Percentiles rank a stretch among this genome's conserved stretches.
These are phyloP conservation scores for Ips typographus DNA, from an alignment of 1,140 invertebrate genomes.

Conservation along the genomic window DNA sequence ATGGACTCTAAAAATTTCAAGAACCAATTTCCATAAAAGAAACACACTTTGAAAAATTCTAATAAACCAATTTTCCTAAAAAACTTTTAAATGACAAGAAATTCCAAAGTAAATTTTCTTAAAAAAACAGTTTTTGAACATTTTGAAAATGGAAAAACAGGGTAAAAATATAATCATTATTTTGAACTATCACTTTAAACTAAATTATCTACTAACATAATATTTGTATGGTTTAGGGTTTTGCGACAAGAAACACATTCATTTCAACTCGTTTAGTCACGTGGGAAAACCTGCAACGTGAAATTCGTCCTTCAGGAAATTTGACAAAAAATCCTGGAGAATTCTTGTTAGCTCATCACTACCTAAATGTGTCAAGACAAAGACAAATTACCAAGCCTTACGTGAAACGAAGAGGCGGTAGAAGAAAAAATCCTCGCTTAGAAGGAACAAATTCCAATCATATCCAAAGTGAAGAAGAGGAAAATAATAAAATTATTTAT, in stretches of 20 bases:
- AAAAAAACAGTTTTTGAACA: not conserved
- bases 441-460: conserved; percentile 39
- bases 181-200: conserved; percentile 9
- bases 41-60: too few species aligned
- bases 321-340: conserved; percentile 75
- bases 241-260: conserved; percentile 84
- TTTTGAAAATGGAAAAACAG: not conserved
- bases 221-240: conserved; percentile 59
- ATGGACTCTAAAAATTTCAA: too few species aligned
- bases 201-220: conserved; percentile 9
- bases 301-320: conserved; percentile 65
- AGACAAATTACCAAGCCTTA: conserved; percentile 31
- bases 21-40: too few species aligned
- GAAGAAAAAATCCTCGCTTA: conserved; percentile 49
- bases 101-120: not conserved
- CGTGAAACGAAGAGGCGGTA: conserved; percentile 36
- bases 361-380: conserved; percentile 35
- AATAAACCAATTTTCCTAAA: not conserved
- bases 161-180: not conserved
- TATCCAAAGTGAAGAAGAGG: conserved; percentile 4
- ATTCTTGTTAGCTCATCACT: conserved; percentile 46
- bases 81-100: conserved; percentile 1
- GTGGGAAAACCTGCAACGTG: conserved; percentile 81
- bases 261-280: conserved; percentile 75
- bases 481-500: conserved; percentile 35